phyloP scores from a whole-genome alignment of 2,888 invertebrate species.

The Conops quadrifasciatus region DNA sequence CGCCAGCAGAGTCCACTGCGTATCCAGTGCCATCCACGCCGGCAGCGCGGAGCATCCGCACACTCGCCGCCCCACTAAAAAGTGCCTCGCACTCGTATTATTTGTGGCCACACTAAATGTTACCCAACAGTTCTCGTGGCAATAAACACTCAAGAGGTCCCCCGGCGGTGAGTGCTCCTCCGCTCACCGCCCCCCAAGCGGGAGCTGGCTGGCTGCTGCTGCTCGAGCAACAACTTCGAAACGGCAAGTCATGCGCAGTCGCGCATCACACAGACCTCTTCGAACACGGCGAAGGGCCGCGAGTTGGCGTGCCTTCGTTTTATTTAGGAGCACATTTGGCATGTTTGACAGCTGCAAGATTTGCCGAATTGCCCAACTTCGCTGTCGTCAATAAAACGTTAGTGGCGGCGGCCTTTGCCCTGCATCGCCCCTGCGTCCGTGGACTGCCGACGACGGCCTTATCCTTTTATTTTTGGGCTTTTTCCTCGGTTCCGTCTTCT shows the following conservation, averaged over 20 bases:
- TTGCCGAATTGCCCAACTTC: conserved; percentile 37
- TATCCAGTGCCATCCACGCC: not conserved
- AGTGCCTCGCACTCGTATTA: not conserved
- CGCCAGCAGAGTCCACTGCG: not conserved
- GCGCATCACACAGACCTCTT: too few relatives aligned
- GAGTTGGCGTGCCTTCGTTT: not conserved
- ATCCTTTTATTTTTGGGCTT: too few relatives aligned
- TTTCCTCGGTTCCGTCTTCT: not conserved
- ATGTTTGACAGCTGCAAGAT: conserved; percentile 26
- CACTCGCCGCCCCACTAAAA: not conserved
- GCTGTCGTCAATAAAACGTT: conserved; percentile 54
- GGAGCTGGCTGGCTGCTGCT: too few relatives aligned
- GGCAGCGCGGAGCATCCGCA: not conserved
- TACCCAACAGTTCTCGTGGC: conserved; percentile 17
- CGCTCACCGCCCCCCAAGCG: too few relatives aligned
- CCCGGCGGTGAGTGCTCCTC: too few relatives aligned
- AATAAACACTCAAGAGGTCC: not conserved
- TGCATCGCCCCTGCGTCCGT: too few relatives aligned
- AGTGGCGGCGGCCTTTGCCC: conserved; percentile 47
- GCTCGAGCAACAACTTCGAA: too few relatives aligned
- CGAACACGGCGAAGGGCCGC: conserved; percentile 18
- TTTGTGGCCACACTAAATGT: conserved; percentile 17
- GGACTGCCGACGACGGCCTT: too few relatives aligned
- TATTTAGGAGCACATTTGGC: conserved; percentile 15
- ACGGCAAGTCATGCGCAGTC: too few relatives aligned